These are phyloP conservation scores for Luperina testacea DNA, from an alignment of 2,888 invertebrate species.

Conservation along the genomic window DNA sequence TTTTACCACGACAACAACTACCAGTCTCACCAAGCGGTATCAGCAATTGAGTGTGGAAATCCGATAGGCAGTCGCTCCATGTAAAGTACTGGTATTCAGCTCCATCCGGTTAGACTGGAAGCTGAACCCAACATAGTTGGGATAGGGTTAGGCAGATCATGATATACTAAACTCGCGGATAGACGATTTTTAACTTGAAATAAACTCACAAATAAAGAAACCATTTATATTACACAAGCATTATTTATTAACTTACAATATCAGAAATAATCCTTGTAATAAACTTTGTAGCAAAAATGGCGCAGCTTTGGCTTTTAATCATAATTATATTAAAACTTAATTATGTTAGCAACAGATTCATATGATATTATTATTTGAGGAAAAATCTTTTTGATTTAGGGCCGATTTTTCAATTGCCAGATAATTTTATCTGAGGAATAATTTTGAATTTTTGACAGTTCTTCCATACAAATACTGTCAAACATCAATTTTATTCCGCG, in stretches of 20 bases:
- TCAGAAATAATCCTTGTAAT: conserved; percentile 38
- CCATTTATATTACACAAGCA: conserved; percentile 50
- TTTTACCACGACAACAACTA: too few species aligned
- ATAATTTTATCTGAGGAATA: too few species aligned
- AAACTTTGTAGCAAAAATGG: conserved; percentile 58
- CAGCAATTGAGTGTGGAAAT: background rate
- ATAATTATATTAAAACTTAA: conserved; percentile 27
- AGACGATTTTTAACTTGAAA: background rate
- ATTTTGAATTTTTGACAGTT: too few species aligned
- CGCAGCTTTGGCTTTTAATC: conserved; percentile 44
- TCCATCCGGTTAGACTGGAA: background rate
- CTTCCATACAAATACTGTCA: too few species aligned
- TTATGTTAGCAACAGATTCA: conserved; percentile 26
- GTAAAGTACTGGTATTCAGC: background rate
- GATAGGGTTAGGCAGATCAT: background rate
- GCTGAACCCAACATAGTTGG: background rate
- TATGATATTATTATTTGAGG: background rate
- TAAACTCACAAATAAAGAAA: conserved; percentile 6
- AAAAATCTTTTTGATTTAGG: background rate
- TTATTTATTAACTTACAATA: conserved; percentile 23
- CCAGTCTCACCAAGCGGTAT: too few species aligned
- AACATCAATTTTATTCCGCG: too few species aligned
- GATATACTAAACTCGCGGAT: background rate
- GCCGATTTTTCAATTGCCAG: too few species aligned
- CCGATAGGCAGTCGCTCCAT: background rate